Evolutionary conservation across 2,888 invertebrate genomes (phyloP).

Genomic region (Digitonthophagus gazella): DNA sequence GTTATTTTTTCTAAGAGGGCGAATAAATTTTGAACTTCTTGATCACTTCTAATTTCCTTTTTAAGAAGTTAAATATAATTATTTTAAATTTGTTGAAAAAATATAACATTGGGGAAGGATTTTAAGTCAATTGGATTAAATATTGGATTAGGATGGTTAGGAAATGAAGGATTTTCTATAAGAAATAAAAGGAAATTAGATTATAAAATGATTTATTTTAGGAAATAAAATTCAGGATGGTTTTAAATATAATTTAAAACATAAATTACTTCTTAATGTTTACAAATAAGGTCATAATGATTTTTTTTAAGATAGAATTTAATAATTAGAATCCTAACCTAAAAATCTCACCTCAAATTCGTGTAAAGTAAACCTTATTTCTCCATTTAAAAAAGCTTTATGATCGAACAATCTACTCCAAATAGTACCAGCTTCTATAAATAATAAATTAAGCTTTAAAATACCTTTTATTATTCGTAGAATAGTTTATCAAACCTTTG

Average conservation of each 20-base stretch:
- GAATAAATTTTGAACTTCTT: conserved; percentile 78
- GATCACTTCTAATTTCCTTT: conserved; percentile 77
- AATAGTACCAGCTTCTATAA: conserved; percentile 76
- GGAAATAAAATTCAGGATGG: too few species aligned
- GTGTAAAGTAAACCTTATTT: conserved; percentile 77
- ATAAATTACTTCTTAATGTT: too few species aligned
- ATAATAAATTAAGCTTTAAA: conserved; percentile 14
- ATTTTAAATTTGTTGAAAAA: too few species aligned
- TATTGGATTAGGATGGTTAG: too few species aligned
- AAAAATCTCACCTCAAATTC: conserved; percentile 75
- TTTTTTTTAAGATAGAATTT: too few species aligned
- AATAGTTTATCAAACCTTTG: conserved; percentile 42
- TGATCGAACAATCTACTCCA: conserved; percentile 86
- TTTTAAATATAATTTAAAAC: too few species aligned
- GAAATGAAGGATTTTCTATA: too few species aligned
- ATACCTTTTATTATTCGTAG: conserved; percentile 23
- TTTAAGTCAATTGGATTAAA: too few species aligned
- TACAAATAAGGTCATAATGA: too few species aligned
- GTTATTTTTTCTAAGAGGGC: conserved; percentile 72
- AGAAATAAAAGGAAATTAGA: too few species aligned
- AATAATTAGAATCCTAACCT: conserved; percentile 34
- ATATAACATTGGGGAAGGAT: too few species aligned
- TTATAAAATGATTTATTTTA: too few species aligned
- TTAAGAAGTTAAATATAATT: neutral
- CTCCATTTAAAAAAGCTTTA: conserved; percentile 80